Evolutionary conservation across 2,797 vertebrate genomes (phyloP).

Genomic region (Zenarchopterus dispar): DNA sequence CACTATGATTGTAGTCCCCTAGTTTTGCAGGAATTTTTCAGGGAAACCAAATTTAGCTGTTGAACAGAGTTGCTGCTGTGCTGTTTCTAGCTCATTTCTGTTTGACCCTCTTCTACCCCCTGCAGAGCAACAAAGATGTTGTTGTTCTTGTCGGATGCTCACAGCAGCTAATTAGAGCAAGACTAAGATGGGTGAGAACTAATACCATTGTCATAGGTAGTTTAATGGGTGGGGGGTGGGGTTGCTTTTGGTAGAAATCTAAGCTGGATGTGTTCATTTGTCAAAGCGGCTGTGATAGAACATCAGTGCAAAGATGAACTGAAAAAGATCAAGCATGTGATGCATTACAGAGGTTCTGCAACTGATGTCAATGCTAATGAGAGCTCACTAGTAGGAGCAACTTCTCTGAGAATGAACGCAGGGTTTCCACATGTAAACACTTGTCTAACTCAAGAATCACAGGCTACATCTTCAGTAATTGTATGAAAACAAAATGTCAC

Average conservation of each 20-base stretch:
- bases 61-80: constrained; percentile 40
- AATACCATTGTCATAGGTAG: constrained; percentile 47
- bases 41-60: constrained; percentile 39
- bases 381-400: constrained; percentile 23
- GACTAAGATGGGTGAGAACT: constrained; percentile 47
- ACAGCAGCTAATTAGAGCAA: constrained; percentile 89
- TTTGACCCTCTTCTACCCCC: constrained; percentile 80
- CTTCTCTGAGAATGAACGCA: constrained; percentile 47
- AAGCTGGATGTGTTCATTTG: constrained; percentile 27
- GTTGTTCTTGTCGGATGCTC: constrained; percentile 86
- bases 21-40: constrained; percentile 21
- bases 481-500: constrained; percentile 30
- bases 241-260: constrained; percentile 33
- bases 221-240: constrained; percentile 15
- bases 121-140: constrained; percentile 87
- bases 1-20: neutral
- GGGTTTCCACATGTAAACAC: constrained; percentile 58
- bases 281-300: constrained; percentile 32
- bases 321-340: constrained; percentile 52
- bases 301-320: constrained; percentile 30
- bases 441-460: constrained; percentile 29
- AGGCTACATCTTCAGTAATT: constrained; percentile 37
- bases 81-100: constrained; percentile 36
- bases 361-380: constrained; percentile 62
- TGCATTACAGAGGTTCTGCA: constrained; percentile 27